phyloP scores from a whole-genome alignment of 2,797 vertebrate species.

The Erpetoichthys calabaricus region DNA sequence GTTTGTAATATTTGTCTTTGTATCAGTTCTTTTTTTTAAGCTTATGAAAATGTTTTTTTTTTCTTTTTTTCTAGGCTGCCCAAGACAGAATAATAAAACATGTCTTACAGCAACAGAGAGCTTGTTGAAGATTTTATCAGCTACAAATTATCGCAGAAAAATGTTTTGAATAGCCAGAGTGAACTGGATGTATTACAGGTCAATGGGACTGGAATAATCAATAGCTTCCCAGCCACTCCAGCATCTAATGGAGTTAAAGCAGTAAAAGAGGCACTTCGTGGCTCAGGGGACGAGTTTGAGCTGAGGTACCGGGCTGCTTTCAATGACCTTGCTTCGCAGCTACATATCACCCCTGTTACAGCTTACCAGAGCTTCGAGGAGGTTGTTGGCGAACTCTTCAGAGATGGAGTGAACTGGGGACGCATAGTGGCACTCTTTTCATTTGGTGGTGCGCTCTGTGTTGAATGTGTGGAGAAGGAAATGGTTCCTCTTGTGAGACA shows the following conservation, averaged over 20 bases:
- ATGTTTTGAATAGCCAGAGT: slow-evolving; percentile 67
- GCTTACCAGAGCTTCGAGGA: slow-evolving; percentile 92
- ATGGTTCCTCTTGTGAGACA: slow-evolving; percentile 78
- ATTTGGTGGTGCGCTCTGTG: slow-evolving; percentile 86
- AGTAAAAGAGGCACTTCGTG: slow-evolving; percentile 71
- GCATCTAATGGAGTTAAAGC: slow-evolving; percentile 29
- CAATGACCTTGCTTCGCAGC: slow-evolving; percentile 83
- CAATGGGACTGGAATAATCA: slow-evolving; percentile 23
- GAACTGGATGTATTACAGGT: slow-evolving; percentile 24
- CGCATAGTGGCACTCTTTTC: slow-evolving; percentile 89
- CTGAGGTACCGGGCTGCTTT: slow-evolving; percentile 82
- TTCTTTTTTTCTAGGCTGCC: too few relatives aligned
- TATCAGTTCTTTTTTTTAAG: too few relatives aligned
- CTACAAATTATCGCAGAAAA: slow-evolving; percentile 79
- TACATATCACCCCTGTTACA: slow-evolving; percentile 85
- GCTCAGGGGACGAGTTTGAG: slow-evolving; percentile 88
- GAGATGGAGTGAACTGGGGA: slow-evolving; percentile 96
- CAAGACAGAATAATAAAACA: slow-evolving; percentile 32
- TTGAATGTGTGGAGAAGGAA: slow-evolving; percentile 93
- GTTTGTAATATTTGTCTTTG: too few relatives aligned
- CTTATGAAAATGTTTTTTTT: too few relatives aligned
- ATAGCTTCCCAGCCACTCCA: slow-evolving; percentile 30
- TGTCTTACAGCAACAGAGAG: slow-evolving; percentile 75
- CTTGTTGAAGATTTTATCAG: slow-evolving; percentile 81
- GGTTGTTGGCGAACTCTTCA: slow-evolving; percentile 93